Evolutionary conservation across 2,888 invertebrate species (phyloP).

Genomic region (Eupithecia subfuscata): DNA sequence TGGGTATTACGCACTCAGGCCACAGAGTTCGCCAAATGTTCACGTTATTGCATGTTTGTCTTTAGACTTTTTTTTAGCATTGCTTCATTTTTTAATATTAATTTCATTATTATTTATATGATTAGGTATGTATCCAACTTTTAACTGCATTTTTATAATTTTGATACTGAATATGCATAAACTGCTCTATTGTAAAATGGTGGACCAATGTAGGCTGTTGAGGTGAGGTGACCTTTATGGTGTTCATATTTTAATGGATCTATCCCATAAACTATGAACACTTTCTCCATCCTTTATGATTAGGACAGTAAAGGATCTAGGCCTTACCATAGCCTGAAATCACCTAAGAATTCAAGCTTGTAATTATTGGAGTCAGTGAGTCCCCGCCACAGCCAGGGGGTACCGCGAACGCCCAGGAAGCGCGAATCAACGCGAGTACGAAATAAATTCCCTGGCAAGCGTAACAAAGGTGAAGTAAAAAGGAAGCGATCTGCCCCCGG

Average conservation of each 20-base stretch:
- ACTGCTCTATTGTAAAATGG: too few relatives aligned
- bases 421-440: constrained; percentile 81
- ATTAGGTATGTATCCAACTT: too few relatives aligned
- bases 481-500: constrained; percentile 73
- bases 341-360: neutral
- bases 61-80: too few relatives aligned
- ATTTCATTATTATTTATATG: too few relatives aligned
- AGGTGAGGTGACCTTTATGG: too few relatives aligned
- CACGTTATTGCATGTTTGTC: too few relatives aligned
- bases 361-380: neutral
- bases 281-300: neutral
- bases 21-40: too few relatives aligned
- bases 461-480: constrained; percentile 83
- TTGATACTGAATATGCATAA: too few relatives aligned
- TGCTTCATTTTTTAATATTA: too few relatives aligned
- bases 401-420: constrained; percentile 81
- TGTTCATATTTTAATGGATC: neutral
- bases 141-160: too few relatives aligned
- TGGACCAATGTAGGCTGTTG: too few relatives aligned
- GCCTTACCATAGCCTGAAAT: neutral
- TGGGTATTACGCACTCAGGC: too few relatives aligned
- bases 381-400: constrained; percentile 64
- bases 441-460: constrained; percentile 82
- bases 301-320: neutral
- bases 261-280: neutral